Evolutionary conservation across 2,113 vertebrate genomes (phyloP).

Genomic region (Cottus gobio): DNA sequence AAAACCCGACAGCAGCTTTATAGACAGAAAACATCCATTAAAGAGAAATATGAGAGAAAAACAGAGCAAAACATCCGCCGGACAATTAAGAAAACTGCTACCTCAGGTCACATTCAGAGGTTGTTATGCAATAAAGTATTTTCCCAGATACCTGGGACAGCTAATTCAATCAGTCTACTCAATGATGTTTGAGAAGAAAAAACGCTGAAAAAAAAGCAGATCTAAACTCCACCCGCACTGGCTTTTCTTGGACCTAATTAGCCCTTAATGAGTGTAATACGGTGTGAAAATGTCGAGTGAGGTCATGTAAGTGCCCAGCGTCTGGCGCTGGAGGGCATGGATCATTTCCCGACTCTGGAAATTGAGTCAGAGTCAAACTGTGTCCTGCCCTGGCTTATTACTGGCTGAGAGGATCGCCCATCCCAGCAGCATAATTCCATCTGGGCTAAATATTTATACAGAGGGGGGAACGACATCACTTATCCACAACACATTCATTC

Average conservation of each 20-base stretch:
- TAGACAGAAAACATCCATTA: conserved; percentile 4
- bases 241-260: conserved; percentile 31
- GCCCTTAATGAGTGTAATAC: conserved; percentile 48
- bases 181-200: not conserved
- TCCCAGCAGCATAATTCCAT: conserved; percentile 85
- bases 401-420: conserved; percentile 85
- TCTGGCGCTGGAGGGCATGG: conserved; percentile 73
- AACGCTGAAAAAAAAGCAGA: conserved; percentile 4
- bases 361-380: conserved; percentile 82
- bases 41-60: conserved; percentile 3
- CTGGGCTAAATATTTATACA: conserved; percentile 87
- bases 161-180: not conserved
- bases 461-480: conserved; percentile 83
- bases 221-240: not conserved
- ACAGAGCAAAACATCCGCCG: conserved; percentile 2
- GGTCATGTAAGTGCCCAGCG: conserved; percentile 70
- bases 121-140: conserved; percentile 31
- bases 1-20: not conserved
- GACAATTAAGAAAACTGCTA: not conserved
- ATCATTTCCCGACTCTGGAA: conserved; percentile 83
- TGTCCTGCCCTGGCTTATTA: conserved; percentile 80
- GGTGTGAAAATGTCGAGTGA: conserved; percentile 65
- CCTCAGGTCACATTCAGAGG: not conserved
- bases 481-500: conserved; percentile 84
- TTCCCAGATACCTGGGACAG: conserved; percentile 17